phyloP scores from a whole-genome alignment of 1,140 invertebrate species.

The Drosophila ogumai region DNA sequence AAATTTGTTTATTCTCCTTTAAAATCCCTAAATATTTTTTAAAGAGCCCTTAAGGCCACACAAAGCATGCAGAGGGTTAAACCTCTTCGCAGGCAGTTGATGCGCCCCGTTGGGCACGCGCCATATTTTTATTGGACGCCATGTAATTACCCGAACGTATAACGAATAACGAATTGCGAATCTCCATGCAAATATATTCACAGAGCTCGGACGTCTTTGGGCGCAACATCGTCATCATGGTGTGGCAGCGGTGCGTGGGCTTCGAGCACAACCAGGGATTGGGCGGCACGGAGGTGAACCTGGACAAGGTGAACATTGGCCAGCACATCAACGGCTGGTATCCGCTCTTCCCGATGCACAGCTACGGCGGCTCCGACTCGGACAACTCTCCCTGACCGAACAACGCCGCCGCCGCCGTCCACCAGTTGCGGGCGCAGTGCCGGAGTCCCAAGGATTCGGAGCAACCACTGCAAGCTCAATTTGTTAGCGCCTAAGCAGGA shows the following conservation, averaged over 20 bases:
- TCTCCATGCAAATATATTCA: conserved; percentile 66
- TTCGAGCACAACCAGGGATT: conserved; percentile 95
- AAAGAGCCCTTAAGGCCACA: background rate
- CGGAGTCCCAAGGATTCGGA: conserved; percentile 21
- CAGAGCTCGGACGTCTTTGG: conserved; percentile 93
- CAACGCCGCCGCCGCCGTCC: conserved; percentile 15
- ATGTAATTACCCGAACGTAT: conserved; percentile 57
- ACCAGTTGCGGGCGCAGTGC: conserved; percentile 52
- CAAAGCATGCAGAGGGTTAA: conserved; percentile 23
- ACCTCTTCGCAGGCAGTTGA: background rate
- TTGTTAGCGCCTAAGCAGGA: conserved; percentile 72
- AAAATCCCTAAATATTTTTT: background rate
- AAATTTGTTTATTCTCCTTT: no score
- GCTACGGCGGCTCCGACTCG: conserved; percentile 88
- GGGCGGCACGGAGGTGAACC: conserved; percentile 93
- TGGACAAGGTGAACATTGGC: conserved; percentile 91
- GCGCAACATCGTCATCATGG: conserved; percentile 89
- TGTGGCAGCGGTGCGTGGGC: conserved; percentile 94
- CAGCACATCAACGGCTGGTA: conserved; percentile 94
- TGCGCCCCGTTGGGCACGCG: conserved; percentile 23
- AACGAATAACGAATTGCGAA: conserved; percentile 49
- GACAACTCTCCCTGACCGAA: conserved; percentile 90
- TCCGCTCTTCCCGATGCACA: conserved; percentile 93
- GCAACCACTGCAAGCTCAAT: conserved; percentile 70
- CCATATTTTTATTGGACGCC: conserved; percentile 47